Base-by-base conservation (phyloP, 2,888 invertebrate species). In the Oligia latruncula region DNA sequence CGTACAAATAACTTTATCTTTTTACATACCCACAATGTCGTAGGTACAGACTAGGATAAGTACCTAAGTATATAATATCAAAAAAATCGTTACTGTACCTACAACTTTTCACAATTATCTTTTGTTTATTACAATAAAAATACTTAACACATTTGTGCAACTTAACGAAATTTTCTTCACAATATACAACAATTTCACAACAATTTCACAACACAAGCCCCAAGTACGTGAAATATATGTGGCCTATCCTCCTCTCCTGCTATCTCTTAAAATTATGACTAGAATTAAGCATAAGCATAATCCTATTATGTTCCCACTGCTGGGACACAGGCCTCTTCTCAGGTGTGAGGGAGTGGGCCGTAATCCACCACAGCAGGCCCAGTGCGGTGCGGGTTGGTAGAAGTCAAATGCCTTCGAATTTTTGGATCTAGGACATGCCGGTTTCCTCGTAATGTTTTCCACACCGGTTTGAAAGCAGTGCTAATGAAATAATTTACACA, bases 261-360 rank as follows among this genome's bases (percentile, higher is more conserved):
- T 11, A 73, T 46, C 58, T 76, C 76, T 23, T 74, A 9, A 76
- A 62, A 62, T 29, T 60, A 62, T 40, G 17, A 52, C n/a, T 60
- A 3, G 20, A 52, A 52, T 52, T 52, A 17, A 17, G 17, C 46
- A 46, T 11, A 46, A 46, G 46, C 49, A 15, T 49, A 49, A 52
- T 17, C 52, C 15, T 52, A 52, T 17, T 52, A 52, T 17, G 17
- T 52, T 52, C 17, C 29, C 29, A 29, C 29, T 29, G 55, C 9
- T 55, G 9, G 23, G 20, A 23, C 55, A 9, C 23, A 55, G 23
- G 23, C 23, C 23, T 58, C 23, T 23, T 20, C 9, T 23, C 23
- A 46, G 55, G 9, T 15, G 49, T 9, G 49, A 49, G 49, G 15
- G 49, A 46, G 46, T 46, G 46, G 13, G 46, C 11, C 46, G 13